Evolutionary conservation across 92 coral and sea anemone genomes (phyloP).

Genomic region (Bergia puertoricense): DNA sequence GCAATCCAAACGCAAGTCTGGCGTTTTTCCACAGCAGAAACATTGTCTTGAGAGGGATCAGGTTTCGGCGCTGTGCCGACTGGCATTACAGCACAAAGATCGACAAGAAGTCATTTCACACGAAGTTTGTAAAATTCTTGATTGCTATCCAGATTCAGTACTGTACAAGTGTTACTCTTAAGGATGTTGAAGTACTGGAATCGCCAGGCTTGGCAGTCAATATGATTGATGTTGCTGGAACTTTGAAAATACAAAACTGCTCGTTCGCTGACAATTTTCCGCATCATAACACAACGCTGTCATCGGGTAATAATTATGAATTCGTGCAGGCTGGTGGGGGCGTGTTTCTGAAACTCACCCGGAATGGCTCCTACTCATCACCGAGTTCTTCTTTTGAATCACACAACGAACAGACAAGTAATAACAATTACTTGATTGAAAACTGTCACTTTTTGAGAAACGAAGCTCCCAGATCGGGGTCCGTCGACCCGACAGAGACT

Average conservation of each 20-base stretch:
- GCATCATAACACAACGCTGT: not conserved
- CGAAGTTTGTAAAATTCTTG: conserved; percentile 27
- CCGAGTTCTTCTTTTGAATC: not conserved
- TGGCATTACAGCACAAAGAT: conserved; percentile 42
- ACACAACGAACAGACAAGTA: not conserved
- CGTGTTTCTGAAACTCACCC: conserved; percentile 26
- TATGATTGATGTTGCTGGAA: conserved; percentile 49
- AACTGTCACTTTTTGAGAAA: conserved; percentile 35
- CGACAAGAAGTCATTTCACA: conserved; percentile 13
- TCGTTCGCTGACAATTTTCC: conserved; percentile 42
- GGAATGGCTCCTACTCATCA: conserved; percentile 1
- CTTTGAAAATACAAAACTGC: conserved; percentile 33
- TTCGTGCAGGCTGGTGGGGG: conserved; percentile 29
- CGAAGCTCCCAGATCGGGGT: conserved; percentile 23
- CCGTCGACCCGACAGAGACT: conserved; percentile 35
- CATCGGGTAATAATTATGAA: too few relatives aligned
- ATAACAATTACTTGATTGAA: conserved; percentile 31
- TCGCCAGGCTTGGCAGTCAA: conserved; percentile 56
- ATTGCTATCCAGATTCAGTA: conserved; percentile 40
- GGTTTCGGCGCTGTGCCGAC: conserved; percentile 8
- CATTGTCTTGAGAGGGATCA: not conserved
- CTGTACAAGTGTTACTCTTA: conserved; percentile 34
- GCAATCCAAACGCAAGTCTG: conserved; percentile 19
- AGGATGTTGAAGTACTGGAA: conserved; percentile 23
- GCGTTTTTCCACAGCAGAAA: conserved; percentile 23